Evolutionary conservation across 2,888 invertebrate genomes (phyloP).

Genomic region (Cylindroiulus punctatus): DNA sequence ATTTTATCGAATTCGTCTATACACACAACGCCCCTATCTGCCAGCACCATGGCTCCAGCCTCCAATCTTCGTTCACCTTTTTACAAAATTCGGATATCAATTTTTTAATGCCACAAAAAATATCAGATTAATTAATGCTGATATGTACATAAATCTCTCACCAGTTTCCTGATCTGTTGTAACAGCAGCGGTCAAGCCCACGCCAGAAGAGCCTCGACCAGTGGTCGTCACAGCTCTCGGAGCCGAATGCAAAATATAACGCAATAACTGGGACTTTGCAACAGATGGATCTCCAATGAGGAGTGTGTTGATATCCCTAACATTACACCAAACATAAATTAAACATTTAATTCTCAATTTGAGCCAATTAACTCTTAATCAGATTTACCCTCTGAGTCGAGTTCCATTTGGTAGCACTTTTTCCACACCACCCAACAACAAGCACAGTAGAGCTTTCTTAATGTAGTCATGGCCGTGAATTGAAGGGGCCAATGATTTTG

Average conservation of each 20-base stretch:
- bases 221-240: constrained; percentile 97
- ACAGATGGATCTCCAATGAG: constrained; percentile 99
- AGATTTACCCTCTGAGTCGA: constrained; percentile 80
- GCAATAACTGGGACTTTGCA: constrained; percentile 93
- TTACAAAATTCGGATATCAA: not conserved
- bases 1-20: constrained; percentile 99
- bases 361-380: not conserved
- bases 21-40: constrained; percentile 97
- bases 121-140: no score
- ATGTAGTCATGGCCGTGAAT: constrained; percentile 97
- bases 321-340: not conserved
- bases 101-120: not conserved
- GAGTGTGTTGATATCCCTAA: constrained; percentile 83
- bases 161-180: constrained; percentile 95
- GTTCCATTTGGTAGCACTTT: constrained; percentile 92
- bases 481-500: constrained; percentile 94
- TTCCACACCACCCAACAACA: constrained; percentile 94
- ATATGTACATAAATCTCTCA: constrained; percentile 67
- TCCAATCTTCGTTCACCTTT: constrained; percentile 76
- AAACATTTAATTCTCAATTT: not conserved
- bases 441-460: constrained; percentile 94
- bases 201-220: constrained; percentile 97
- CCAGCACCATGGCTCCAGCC: constrained; percentile 99
- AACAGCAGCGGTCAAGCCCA: constrained; percentile 98
- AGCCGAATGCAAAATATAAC: constrained; percentile 94